Base-by-base conservation (phyloP, 2,888 invertebrate species). In the Acrocera orbiculus region DNA sequence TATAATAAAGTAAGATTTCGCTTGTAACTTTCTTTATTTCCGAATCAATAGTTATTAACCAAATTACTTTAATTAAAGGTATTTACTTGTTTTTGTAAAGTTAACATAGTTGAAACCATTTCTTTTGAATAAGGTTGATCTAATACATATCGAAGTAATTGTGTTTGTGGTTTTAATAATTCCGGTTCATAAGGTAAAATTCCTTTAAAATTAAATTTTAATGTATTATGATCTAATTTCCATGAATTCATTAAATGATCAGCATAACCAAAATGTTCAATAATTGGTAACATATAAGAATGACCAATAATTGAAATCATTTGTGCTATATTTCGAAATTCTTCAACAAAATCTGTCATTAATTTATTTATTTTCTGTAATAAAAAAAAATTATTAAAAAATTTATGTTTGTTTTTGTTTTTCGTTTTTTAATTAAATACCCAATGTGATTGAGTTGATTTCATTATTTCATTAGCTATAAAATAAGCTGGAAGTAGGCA, bases 111-210 rank as follows among this genome's bases (percentile, higher is more conserved):
- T 47, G 87, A 90, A 45, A 93, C 86, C 85, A 93, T 89, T 51
- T 95, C 95, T 43, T 90, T 68, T 2, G 90, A 92, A 56, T 93
- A 95, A 0, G 92, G 89, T 53, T 95, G 93, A 50, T 89, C 86
- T 10, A 95, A 58, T 16, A 95, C 89, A 56, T 93, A 92, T 42
- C 83, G 67, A 17, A 95, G 59, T 22, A 95, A 62, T 23, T 76
- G 73, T 6, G 83, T 85, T 63, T 95, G 93, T 7, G 92, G 87
- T 53, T 86, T 81, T 11, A 85, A 59, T 19, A 92, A 56, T 50
- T 89, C 86, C 41, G 80, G 76, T 44, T 85, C 79, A 53, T 90
- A 95, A 0, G 95, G 95, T 35, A 95, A 63, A 48, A 79, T 82
- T 16, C 67, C 67, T 50, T 70, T 71, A 3, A 70, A 58, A 20